Evolutionary conservation across 2,797 vertebrate genomes (phyloP).

Genomic region (Paratrypauchen microcephalus): DNA sequence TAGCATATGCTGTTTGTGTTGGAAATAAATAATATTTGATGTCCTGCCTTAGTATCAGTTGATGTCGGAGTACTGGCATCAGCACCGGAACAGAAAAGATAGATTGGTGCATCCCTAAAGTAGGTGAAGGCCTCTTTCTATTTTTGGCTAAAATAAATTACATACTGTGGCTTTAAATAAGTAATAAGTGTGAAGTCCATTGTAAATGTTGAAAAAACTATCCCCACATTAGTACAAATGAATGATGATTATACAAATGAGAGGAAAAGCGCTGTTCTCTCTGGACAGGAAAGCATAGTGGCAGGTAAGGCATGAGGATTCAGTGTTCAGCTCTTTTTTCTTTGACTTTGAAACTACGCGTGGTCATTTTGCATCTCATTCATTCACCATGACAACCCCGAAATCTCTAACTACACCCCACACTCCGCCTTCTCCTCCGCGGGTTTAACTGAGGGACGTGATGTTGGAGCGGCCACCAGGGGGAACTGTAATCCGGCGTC

Average conservation of each 20-base stretch:
- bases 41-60: too few species aligned
- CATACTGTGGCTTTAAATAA: neutral
- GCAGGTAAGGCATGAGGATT: conserved; percentile 98
- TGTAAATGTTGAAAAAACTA: neutral
- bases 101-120: too few species aligned
- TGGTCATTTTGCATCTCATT: conserved; percentile 60
- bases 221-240: neutral
- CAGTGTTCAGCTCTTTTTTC: conserved; percentile 82
- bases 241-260: neutral
- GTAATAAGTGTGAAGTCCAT: neutral
- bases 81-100: too few species aligned
- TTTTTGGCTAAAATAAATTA: neutral
- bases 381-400: conserved; percentile 8
- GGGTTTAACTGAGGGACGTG: conserved; percentile 92
- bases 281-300: conserved; percentile 87
- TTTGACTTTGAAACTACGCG: conserved; percentile 73
- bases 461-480: conserved; percentile 97
- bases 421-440: conserved; percentile 11
- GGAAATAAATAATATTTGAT: too few species aligned
- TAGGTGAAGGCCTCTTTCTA: too few species aligned
- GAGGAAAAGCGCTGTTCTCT: conserved; percentile 79
- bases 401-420: neutral
- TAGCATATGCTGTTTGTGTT: too few species aligned
- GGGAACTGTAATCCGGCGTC: conserved; percentile 92
- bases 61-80: too few species aligned